Conservation (phyloP, 2,888 invertebrate species). For the Dolichomitus sp. region DNA sequence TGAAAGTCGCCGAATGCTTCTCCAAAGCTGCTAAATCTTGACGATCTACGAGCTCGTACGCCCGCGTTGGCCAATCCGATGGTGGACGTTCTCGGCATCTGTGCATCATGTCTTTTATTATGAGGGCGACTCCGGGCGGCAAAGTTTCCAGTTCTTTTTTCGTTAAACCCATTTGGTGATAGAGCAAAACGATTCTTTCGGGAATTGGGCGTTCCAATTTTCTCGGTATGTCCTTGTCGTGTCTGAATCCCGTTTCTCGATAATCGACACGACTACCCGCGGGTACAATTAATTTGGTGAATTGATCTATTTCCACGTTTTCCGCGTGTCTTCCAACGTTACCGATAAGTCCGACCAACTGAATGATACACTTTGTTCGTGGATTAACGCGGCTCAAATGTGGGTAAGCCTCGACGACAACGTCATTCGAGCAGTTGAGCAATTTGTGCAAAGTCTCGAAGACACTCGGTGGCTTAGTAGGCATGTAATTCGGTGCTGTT, state of each 20-base stretch:
- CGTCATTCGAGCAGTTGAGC: slow-evolving; percentile 87
- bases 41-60: slow-evolving; percentile 91
- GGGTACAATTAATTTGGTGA: slow-evolving; percentile 81
- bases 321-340: slow-evolving; percentile 73
- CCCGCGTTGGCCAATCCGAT: slow-evolving; percentile 90
- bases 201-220: slow-evolving; percentile 75
- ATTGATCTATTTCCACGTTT: slow-evolving; percentile 77
- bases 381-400: slow-evolving; percentile 92
- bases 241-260: slow-evolving; percentile 74
- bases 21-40: slow-evolving; percentile 90
- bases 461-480: slow-evolving; percentile 90
- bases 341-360: slow-evolving; percentile 87
- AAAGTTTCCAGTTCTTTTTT: slow-evolving; percentile 91
- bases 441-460: slow-evolving; percentile 91
- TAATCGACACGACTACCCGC: slow-evolving; percentile 83
- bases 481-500: slow-evolving; percentile 89
- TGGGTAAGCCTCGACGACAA: slow-evolving; percentile 89
- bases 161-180: slow-evolving; percentile 88
- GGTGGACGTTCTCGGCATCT: slow-evolving; percentile 91
- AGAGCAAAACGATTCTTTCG: slow-evolving; percentile 87
- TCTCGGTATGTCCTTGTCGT: slow-evolving; percentile 76
- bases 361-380: slow-evolving; percentile 91
- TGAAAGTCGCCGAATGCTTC: slow-evolving; percentile 72
- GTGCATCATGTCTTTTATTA: slow-evolving; percentile 91
- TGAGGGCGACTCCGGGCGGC: slow-evolving; percentile 91